Percentiles rank a stretch among this genome's conserved stretches.
Evolutionary conservation across 2,888 invertebrate species (phyloP).

Genomic region (Dusona sp.): DNA sequence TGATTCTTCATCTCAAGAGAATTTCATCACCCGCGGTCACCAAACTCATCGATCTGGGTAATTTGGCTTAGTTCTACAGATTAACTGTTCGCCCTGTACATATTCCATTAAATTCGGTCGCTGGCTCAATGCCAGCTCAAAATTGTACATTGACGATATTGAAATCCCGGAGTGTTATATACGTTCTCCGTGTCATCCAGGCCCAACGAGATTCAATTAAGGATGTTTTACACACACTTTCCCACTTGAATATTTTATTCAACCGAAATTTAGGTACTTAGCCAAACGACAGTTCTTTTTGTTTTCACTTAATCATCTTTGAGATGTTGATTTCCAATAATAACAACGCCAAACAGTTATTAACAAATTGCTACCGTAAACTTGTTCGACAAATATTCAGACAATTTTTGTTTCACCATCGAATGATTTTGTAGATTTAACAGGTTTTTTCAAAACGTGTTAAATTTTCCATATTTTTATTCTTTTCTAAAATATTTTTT

Average conservation of each 20-base stretch:
- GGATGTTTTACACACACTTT: not conserved
- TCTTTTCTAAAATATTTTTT: not conserved
- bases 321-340: not conserved
- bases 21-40: not conserved
- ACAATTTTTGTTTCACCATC: not conserved
- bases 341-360: not conserved
- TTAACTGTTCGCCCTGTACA: not conserved
- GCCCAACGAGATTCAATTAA: not conserved
- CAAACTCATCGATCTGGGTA: not conserved
- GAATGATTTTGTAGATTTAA: not conserved
- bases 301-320: not conserved
- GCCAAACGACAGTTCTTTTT: not conserved
- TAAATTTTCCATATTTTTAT: too few relatives aligned
- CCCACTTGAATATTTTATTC: not conserved
- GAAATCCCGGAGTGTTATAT: not conserved
- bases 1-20: constrained; percentile 6
- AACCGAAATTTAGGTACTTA: not conserved
- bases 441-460: not conserved
- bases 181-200: not conserved
- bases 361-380: too few relatives aligned
- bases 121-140: constrained; percentile 13
- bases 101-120: constrained; percentile 1
- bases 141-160: constrained; percentile 13
- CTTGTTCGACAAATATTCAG: too few relatives aligned
- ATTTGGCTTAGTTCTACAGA: constrained; percentile 20